phyloP scores from a whole-genome alignment of 1,140 invertebrate species.

The Battus philenor region DNA sequence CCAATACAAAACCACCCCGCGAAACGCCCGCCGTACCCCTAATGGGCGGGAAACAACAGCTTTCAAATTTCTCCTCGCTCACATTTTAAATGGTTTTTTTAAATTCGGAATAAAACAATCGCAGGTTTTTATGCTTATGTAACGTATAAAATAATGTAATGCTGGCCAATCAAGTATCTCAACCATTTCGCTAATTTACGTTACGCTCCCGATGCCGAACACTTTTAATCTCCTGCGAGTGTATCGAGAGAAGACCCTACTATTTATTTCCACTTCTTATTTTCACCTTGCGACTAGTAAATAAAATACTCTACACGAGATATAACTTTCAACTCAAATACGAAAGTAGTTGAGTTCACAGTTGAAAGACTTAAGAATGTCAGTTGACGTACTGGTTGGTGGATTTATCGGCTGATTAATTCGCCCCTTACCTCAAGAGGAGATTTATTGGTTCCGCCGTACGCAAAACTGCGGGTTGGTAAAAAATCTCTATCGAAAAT shows the following conservation, averaged over 20 bases:
- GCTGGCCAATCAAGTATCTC: slow-evolving; percentile 30
- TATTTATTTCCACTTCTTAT: slow-evolving; percentile 72
- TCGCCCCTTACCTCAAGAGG: slow-evolving; percentile 69
- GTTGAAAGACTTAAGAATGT: slow-evolving; percentile 20
- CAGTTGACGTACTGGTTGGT: slow-evolving; percentile 48
- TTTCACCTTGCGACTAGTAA: slow-evolving; percentile 65
- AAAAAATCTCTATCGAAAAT: slow-evolving; percentile 76
- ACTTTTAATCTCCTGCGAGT: slow-evolving; percentile 70
- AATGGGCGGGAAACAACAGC: slow-evolving; percentile 58
- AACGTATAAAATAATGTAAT: slow-evolving; percentile 1
- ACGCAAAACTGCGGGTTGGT: slow-evolving; percentile 74
- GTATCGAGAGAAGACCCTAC: slow-evolving; percentile 63
- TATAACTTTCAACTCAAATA: slow-evolving; percentile 30
- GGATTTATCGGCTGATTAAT: slow-evolving; percentile 69
- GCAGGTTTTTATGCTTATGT: slow-evolving; percentile 11
- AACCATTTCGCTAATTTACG: slow-evolving; percentile 59
- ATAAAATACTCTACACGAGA: slow-evolving; percentile 36
- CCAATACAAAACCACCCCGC: slow-evolving; percentile 42
- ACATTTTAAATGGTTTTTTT: slow-evolving; percentile 41
- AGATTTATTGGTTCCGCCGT: slow-evolving; percentile 74
- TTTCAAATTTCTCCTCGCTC: slow-evolving; percentile 52
- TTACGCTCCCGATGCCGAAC: slow-evolving; percentile 50
- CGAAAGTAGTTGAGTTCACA: slow-evolving; percentile 22
- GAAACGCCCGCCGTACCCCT: slow-evolving; percentile 48
- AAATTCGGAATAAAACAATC: slow-evolving; percentile 22